phyloP scores from a whole-genome alignment of 2,113 vertebrate species.

The Falco punctatus region DNA sequence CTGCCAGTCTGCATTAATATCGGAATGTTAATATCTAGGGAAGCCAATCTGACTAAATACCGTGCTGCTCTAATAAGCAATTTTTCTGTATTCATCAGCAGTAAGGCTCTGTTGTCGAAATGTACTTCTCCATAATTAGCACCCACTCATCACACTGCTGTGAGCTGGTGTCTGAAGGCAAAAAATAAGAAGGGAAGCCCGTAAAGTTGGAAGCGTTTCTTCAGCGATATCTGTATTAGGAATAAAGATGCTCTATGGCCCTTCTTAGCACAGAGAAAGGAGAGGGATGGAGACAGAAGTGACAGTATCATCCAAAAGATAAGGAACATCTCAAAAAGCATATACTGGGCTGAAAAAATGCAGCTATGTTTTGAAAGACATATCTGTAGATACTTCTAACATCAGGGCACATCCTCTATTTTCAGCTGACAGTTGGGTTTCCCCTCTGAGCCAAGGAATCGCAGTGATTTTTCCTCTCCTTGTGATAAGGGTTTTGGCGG shows the following conservation, averaged over 20 bases:
- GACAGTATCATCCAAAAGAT: neutral
- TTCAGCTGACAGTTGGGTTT: neutral
- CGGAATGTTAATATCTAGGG: slow-evolving; percentile 40
- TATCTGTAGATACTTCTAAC: neutral
- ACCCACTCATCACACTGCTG: slow-evolving; percentile 48
- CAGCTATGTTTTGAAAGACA: neutral
- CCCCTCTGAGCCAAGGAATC: neutral
- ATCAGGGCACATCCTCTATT: neutral
- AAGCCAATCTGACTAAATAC: slow-evolving; percentile 59
- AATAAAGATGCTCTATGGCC: neutral
- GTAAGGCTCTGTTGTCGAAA: slow-evolving; percentile 41
- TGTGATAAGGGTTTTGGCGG: neutral
- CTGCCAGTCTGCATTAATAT: slow-evolving; percentile 35
- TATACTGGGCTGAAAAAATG: neutral
- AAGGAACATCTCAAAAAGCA: neutral
- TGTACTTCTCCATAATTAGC: slow-evolving; percentile 47
- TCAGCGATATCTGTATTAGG: neutral
- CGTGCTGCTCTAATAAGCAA: slow-evolving; percentile 59
- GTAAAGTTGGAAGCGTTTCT: neutral
- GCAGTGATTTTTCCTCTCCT: neutral
- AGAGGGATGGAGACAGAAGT: neutral
- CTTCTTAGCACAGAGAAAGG: neutral
- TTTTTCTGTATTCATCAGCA: slow-evolving; percentile 62
- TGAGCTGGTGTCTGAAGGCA: slow-evolving; percentile 32
- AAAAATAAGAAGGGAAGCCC: slow-evolving; percentile 34